These are phyloP conservation scores for Dunckerocampus dactyliophorus DNA, from an alignment of 2,113 vertebrate species.

Conservation along the genomic window DNA sequence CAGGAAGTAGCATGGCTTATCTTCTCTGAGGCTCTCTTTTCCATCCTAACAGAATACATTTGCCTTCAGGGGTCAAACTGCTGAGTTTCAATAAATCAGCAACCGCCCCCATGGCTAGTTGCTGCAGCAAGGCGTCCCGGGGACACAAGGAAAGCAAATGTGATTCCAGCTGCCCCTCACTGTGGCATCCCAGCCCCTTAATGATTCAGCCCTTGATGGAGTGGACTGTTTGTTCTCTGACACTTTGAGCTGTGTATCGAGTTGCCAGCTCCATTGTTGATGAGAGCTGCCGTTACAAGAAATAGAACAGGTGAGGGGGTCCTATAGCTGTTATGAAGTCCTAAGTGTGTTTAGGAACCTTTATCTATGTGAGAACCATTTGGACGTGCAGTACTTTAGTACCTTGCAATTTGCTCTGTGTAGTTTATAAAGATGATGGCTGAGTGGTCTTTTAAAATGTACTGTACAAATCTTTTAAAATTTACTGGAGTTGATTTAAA, in stretches of 20 bases:
- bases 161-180: constrained; percentile 66
- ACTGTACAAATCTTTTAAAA: no score
- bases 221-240: constrained; percentile 35
- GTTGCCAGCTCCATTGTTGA: constrained; percentile 69
- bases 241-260: constrained; percentile 45
- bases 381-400: neutral
- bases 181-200: constrained; percentile 50
- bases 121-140: constrained; percentile 41
- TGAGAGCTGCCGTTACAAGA: constrained; percentile 55
- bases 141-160: constrained; percentile 65
- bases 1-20: constrained; percentile 26
- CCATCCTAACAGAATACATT: constrained; percentile 14
- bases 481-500: no score
- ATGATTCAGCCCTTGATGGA: constrained; percentile 57
- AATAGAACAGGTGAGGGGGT: constrained; percentile 72
- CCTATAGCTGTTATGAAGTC: constrained; percentile 48
- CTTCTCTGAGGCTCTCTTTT: constrained; percentile 16
- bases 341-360: neutral
- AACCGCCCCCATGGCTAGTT: constrained; percentile 52
- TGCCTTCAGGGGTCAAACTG: constrained; percentile 32
- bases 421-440: no score
- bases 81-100: constrained; percentile 38
- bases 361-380: neutral
- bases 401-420: neutral
- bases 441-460: no score